Percentiles rank a stretch among this genome's conserved stretches.
phyloP scores from a whole-genome alignment of 1,140 invertebrate genomes.

The Mamestra configurata region DNA sequence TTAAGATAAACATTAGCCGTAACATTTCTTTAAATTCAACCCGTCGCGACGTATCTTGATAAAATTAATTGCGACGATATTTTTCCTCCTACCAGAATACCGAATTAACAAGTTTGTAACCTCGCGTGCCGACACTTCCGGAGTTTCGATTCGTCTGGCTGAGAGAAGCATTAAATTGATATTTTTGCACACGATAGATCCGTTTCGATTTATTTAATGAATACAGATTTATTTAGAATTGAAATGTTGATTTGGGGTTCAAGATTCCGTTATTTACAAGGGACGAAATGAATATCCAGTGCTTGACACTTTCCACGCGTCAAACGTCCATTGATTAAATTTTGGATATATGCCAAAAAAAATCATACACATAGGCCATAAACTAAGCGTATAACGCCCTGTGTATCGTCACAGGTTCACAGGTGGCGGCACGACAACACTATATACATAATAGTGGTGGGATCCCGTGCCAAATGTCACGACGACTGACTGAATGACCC shows the following conservation, averaged over 20 bases:
- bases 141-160: constrained; percentile 29
- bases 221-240: background rate
- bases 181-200: constrained; percentile 28
- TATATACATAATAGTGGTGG: background rate
- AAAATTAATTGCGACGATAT: constrained; percentile 31
- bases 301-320: background rate
- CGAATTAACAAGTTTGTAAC: constrained; percentile 38
- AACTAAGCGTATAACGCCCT: constrained; percentile 27
- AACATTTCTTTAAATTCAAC: constrained; percentile 11
- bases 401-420: constrained; percentile 1
- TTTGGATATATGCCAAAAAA: constrained; percentile 28
- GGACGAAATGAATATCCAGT: background rate
- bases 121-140: constrained; percentile 44
- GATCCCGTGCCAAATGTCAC: constrained; percentile 30
- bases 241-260: background rate
- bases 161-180: constrained; percentile 35
- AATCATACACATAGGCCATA: constrained; percentile 6
- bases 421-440: constrained; percentile 20
- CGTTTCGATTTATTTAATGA: constrained; percentile 6
- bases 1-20: constrained; percentile 26
- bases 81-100: constrained; percentile 43
- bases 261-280: background rate
- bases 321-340: constrained; percentile 18
- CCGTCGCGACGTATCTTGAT: constrained; percentile 3
- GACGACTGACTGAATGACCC: constrained; percentile 35